Percentiles rank a stretch among this genome's conserved stretches.
Conservation (phyloP, 30 jellyfish, hydroid and myxozoan genomes). For the Clytia hemisphaerica region DNA sequence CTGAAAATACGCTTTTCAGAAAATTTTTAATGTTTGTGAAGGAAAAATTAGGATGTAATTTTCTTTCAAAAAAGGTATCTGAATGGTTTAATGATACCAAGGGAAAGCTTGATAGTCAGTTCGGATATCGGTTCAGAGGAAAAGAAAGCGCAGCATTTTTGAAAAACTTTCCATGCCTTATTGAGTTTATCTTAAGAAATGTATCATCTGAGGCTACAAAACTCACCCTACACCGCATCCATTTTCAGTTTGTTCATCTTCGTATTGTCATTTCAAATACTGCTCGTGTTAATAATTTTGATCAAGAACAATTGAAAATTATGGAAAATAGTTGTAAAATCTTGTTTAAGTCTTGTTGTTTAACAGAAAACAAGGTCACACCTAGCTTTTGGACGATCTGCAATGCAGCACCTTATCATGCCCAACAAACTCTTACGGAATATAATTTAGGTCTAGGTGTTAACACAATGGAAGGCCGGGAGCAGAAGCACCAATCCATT, state of each 20-base stretch:
- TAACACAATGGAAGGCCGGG: not conserved
- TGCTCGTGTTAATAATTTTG: too few species aligned
- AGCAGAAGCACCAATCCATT: not conserved
- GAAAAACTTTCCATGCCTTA: too few species aligned
- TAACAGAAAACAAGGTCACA: not conserved
- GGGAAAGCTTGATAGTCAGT: not conserved
- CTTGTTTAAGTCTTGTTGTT: not conserved
- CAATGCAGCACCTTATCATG: constrained; percentile 1
- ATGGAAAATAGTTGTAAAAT: too few species aligned
- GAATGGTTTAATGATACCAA: constrained; percentile 6
- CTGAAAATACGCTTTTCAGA: not conserved
- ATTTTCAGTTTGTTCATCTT: too few species aligned
- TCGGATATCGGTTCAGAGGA: constrained; percentile 5
- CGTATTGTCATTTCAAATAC: too few species aligned
- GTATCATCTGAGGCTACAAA: too few species aligned
- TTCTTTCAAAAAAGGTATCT: not conserved
- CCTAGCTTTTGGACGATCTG: not conserved
- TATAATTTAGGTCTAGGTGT: not conserved
- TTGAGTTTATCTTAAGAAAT: too few species aligned
- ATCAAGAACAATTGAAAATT: too few species aligned
- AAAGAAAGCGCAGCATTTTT: not conserved
- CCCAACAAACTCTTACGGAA: not conserved
- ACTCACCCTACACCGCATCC: too few species aligned
- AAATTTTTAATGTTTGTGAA: not conserved
- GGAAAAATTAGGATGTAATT: not conserved